Evolutionary conservation across 2,797 vertebrate species (phyloP).

Genomic region (Pteropus rufus): DNA sequence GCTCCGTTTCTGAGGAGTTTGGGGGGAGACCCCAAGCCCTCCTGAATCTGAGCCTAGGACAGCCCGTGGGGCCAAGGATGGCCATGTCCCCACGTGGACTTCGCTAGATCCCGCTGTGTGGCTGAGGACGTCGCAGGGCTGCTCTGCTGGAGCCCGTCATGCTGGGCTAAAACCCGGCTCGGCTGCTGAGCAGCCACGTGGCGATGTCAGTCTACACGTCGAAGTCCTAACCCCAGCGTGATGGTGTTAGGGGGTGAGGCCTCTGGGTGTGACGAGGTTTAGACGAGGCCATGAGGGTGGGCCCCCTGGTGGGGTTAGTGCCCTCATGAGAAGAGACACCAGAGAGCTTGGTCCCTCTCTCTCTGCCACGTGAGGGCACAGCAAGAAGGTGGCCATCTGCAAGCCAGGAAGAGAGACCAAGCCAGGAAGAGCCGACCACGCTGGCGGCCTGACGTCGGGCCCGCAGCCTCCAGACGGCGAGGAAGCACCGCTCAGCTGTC

Average conservation of each 20-base stretch:
- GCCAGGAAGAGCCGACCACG: not conserved
- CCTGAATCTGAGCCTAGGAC: not conserved
- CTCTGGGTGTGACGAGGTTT: not conserved
- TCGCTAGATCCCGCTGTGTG: fast-evolving
- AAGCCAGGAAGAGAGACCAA: not conserved
- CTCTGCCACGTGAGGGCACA: not conserved
- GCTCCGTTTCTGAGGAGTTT: not conserved
- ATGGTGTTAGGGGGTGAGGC: not conserved
- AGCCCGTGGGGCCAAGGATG: no score
- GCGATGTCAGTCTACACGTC: not conserved
- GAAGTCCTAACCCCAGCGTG: fast-evolving
- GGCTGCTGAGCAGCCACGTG: fast-evolving
- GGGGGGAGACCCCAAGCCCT: not conserved
- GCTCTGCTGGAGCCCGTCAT: not conserved
- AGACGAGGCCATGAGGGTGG: not conserved
- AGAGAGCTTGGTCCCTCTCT: not conserved
- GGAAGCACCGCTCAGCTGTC: no score
- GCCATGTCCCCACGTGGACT: fast-evolving
- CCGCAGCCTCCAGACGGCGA: not conserved
- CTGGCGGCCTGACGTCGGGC: not conserved
- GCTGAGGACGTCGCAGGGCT: fast-evolving
- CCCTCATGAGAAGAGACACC: not conserved
- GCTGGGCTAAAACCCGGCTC: not conserved
- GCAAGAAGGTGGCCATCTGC: not conserved
- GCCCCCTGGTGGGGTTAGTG: not conserved